Evolutionary conservation across 2,113 vertebrate genomes (phyloP).

Genomic region (Xiphorhynchus elegans): DNA sequence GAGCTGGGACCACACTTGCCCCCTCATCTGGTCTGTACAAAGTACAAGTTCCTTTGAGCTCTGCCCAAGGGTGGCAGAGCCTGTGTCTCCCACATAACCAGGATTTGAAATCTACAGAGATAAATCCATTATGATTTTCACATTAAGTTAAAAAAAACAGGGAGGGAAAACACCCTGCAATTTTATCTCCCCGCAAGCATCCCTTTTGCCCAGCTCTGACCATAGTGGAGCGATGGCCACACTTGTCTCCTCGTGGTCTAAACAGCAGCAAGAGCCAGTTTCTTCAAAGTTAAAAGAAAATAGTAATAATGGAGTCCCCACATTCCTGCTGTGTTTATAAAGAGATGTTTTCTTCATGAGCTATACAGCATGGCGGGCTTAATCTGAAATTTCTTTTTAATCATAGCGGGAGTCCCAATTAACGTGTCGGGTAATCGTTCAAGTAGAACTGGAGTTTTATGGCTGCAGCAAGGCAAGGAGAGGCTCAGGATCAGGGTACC

Average conservation of each 20-base stretch:
- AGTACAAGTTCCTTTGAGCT: background rate
- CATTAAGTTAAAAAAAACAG: background rate
- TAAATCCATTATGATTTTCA: background rate
- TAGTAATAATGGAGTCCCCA: conserved; percentile 58
- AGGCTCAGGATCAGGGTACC: background rate
- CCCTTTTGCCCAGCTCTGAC: background rate
- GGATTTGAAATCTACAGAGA: background rate
- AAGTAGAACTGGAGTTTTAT: conserved; percentile 63
- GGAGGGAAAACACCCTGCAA: background rate
- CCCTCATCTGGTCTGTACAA: background rate
- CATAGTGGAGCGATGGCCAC: background rate
- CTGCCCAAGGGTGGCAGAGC: background rate
- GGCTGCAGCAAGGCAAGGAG: conserved; percentile 38
- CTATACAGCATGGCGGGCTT: conserved; percentile 67
- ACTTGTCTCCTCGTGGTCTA: conserved; percentile 40
- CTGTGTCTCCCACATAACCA: background rate
- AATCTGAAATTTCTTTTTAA: conserved; percentile 85
- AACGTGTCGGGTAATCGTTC: conserved; percentile 77
- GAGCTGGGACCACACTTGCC: background rate
- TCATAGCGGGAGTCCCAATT: conserved; percentile 84
- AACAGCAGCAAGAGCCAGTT: conserved; percentile 55
- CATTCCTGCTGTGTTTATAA: conserved; percentile 75
- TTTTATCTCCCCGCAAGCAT: conserved; percentile 23
- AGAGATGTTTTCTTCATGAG: conserved; percentile 79
- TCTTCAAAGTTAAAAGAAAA: conserved; percentile 65